Conservation (phyloP, 2,888 invertebrate genomes). For the Cordylochernes scorpioides region DNA sequence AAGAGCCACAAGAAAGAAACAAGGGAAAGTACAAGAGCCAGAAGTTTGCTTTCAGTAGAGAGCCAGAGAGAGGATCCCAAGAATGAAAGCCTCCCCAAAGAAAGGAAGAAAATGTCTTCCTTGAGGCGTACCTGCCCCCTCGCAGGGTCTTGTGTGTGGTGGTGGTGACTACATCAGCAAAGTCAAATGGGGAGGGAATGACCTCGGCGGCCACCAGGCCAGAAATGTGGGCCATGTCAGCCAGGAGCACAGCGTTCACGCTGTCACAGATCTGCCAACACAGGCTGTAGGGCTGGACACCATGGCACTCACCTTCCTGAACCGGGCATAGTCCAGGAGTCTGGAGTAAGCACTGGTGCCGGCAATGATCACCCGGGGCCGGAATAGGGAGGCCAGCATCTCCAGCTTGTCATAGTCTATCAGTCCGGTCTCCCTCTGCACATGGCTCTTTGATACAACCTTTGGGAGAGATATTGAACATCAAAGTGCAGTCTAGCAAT, state of each 20-base stretch:
- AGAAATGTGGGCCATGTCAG: conserved; percentile 35
- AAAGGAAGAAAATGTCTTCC: no score
- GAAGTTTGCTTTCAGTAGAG: no score
- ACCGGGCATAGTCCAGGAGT: conserved; percentile 28
- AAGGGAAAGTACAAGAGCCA: no score
- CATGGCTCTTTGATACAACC: conserved; percentile 10
- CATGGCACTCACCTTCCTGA: conserved; percentile 22
- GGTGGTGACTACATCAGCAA: conserved; percentile 32
- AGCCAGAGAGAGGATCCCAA: no score
- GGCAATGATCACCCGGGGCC: conserved; percentile 31
- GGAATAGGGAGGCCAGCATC: conserved; percentile 27
- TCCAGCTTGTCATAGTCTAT: conserved; percentile 31
- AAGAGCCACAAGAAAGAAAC: no score
- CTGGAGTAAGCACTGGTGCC: conserved; percentile 27
- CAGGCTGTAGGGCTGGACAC: background rate
- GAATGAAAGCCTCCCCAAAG: no score
- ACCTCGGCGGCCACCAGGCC: conserved; percentile 31
- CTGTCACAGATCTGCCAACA: conserved; percentile 23
- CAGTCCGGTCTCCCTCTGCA: conserved; percentile 30
- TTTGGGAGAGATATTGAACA: no score
- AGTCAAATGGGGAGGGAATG: conserved; percentile 30
- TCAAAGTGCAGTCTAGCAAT: no score
- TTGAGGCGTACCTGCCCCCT: conserved; percentile 28
- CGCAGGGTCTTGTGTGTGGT: conserved; percentile 34
- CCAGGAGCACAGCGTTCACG: conserved; percentile 28